phyloP scores from a whole-genome alignment of 2,113 vertebrate genomes.

The Crotophaga sulcirostris region DNA sequence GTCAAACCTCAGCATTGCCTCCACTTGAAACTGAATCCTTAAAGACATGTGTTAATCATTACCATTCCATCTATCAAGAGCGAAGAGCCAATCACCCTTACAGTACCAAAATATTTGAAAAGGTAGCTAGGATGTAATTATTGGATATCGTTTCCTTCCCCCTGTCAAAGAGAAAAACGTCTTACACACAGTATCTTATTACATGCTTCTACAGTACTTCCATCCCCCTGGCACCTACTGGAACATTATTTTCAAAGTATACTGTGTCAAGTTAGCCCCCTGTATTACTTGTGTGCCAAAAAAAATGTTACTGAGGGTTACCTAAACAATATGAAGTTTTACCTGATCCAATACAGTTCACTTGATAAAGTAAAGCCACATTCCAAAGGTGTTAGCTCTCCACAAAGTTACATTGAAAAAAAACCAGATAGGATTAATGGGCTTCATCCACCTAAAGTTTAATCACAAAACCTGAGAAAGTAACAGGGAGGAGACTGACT shows the following conservation, averaged over 20 bases:
- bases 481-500: neutral
- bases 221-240: neutral
- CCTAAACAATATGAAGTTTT: neutral
- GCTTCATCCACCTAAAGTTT: neutral
- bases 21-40: neutral
- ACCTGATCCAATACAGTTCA: neutral
- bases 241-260: fast-evolving
- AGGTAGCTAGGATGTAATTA: neutral
- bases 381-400: neutral
- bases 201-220: neutral
- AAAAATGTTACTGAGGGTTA: neutral
- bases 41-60: neutral
- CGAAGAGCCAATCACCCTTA: neutral
- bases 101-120: neutral
- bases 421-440: neutral
- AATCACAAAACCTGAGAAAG: neutral
- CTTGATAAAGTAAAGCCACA: neutral
- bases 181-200: fast-evolving
- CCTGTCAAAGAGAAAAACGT: neutral
- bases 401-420: neutral
- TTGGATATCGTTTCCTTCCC: neutral
- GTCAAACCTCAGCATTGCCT: neutral
- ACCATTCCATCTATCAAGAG: fast-evolving
- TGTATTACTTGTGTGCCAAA: neutral
- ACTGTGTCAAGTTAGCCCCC: neutral